These are phyloP conservation scores for Oncorhynchus gorbuscha DNA, from an alignment of 2,113 vertebrate species.

Conservation along the genomic window DNA sequence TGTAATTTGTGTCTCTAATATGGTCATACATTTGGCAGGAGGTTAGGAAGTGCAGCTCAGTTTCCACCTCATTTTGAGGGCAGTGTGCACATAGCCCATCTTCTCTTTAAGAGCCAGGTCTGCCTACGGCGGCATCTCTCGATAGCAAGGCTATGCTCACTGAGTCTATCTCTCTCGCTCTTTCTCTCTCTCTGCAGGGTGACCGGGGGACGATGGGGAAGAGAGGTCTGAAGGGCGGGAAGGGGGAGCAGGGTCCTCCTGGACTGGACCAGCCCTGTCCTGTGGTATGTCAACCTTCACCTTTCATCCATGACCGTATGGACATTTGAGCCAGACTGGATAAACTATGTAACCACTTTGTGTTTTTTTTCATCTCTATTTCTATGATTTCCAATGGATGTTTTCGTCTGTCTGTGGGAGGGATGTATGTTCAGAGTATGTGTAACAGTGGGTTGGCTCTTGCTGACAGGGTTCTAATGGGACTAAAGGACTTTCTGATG, in stretches of 20 bases:
- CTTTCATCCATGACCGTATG: not conserved
- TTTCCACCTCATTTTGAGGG: too few relatives aligned
- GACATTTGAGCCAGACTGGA: not conserved
- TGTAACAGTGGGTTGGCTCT: slow-evolving; percentile 46
- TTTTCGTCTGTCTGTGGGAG: slow-evolving; percentile 20
- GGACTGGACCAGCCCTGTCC: slow-evolving; percentile 96
- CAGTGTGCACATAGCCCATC: too few relatives aligned
- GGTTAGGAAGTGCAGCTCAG: too few relatives aligned
- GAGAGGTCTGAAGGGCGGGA: slow-evolving; percentile 92
- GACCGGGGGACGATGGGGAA: slow-evolving; percentile 86
- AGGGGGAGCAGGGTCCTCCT: slow-evolving; percentile 92
- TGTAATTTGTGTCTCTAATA: too few relatives aligned
- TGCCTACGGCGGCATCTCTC: too few relatives aligned
- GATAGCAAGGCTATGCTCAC: too few relatives aligned
- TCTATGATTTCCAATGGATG: too few relatives aligned
- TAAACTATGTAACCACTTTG: not conserved
- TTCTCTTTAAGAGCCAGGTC: too few relatives aligned
- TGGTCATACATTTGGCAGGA: too few relatives aligned
- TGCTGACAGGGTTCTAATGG: slow-evolving; percentile 66
- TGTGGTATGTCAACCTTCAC: slow-evolving; percentile 80
- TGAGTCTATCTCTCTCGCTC: slow-evolving; percentile 54
- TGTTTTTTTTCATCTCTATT: not conserved
- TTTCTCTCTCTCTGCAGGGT: slow-evolving; percentile 70
- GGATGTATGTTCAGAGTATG: slow-evolving; percentile 14
- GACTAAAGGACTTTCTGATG: slow-evolving; percentile 65